Evolutionary conservation across 2,113 vertebrate genomes (phyloP), one percentile per base, ranked within the genome.

Genomic region (Hemibates koningsi): DNA sequence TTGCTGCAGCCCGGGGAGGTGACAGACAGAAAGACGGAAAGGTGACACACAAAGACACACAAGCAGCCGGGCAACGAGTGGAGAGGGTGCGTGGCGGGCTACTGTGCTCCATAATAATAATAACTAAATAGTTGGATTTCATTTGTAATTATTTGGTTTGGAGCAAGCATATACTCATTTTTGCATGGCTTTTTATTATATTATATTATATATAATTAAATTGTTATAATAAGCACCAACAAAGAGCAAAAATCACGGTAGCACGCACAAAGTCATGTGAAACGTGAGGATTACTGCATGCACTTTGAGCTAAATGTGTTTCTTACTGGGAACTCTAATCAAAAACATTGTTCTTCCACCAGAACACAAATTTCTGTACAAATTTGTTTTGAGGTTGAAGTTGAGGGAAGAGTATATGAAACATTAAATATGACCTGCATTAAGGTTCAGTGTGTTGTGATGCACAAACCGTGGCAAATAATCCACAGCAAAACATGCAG

Each of bases 31-130:
- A 76, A 76, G 71, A 63, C 19, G 9, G 87, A 84, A 59, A 86
- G 88, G 82, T 84, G 87, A 88, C 90, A 80, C 76, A 56, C 38
- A 91, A 91, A 81, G 83, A 83, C 48, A 78, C n/a, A 34, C 32
- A 73, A 61, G 24, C 41, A 29, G 50, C 5, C 4, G 2, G 16
- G 50, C 43, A 76, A 5, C 1, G 52, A 82, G 59, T 63, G n/a
- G 43, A 52, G 21, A 17, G 36, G 53, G 21, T 14, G 54, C 6
- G 17, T 57, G n/a, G 50, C 19, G 14, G 84, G 81, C 41, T 38
- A 24, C 63, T 73, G 24, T 56, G 45, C 59, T 81, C 53, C 16
- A 34, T 63, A 19, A 4, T 34, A 34, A 63, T 63, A 11, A 63
- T 34, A 34, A 19, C 59, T 11, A 63, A 63, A 63, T 63, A 63